Percentiles rank a stretch among this genome's conserved stretches.
phyloP scores from a whole-genome alignment of 2,888 invertebrate genomes.

The Harpalus rufipes region DNA sequence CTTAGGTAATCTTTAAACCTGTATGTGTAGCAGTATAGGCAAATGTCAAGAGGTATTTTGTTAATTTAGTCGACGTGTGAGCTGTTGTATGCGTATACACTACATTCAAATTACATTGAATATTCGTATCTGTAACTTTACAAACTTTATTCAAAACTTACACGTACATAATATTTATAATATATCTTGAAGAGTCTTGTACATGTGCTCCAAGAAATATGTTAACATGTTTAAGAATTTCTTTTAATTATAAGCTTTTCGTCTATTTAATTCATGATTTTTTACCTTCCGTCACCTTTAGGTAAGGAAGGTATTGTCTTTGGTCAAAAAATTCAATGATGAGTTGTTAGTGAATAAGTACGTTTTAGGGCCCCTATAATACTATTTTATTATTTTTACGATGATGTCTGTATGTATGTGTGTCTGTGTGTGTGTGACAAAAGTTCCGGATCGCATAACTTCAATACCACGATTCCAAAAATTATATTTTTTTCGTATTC shows the following conservation, averaged over 20 bases:
- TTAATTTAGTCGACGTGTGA: neutral
- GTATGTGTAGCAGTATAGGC: neutral
- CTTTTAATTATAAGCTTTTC: neutral
- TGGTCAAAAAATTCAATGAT: too few species aligned
- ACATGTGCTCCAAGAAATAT: neutral
- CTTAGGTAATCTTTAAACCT: neutral
- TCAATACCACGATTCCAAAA: too few species aligned
- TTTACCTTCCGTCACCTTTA: too few species aligned
- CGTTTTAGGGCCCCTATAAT: too few species aligned
- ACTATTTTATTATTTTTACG: too few species aligned
- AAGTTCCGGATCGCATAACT: too few species aligned
- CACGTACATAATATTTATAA: neutral
- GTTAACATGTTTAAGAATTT: neutral
- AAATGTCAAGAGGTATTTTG: neutral
- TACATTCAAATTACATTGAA: neutral
- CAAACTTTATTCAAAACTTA: neutral
- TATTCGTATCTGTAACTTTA: neutral
- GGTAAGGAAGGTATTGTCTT: too few species aligned
- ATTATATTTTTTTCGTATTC: too few species aligned
- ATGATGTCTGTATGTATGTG: too few species aligned
- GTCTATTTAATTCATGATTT: too few species aligned
- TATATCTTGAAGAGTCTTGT: neutral
- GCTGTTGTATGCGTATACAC: neutral
- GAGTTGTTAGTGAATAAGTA: too few species aligned
- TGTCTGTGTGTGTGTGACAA: too few species aligned